phyloP scores from a whole-genome alignment of 2,888 invertebrate genomes.

The Machimus atricapillus region DNA sequence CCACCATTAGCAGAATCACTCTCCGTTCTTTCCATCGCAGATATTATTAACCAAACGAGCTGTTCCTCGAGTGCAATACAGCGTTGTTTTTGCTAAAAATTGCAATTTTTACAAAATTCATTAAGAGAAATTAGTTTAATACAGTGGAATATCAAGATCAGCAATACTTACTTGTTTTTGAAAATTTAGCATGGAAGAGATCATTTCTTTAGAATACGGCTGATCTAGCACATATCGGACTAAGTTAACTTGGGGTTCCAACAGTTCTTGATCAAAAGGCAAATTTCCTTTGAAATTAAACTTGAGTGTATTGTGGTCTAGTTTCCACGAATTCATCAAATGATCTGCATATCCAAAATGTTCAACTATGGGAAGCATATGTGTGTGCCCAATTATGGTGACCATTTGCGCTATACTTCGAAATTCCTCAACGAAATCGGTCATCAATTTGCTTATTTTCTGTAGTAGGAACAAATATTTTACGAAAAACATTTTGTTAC shows the following conservation, averaged over 20 bases:
- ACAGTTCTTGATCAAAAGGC: slow-evolving; percentile 86
- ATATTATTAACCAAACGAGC: slow-evolving; percentile 86
- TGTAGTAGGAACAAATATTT: slow-evolving; percentile 56
- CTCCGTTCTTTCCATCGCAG: slow-evolving; percentile 92
- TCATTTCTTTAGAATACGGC: slow-evolving; percentile 95
- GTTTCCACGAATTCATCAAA: slow-evolving; percentile 89
- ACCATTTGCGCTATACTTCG: slow-evolving; percentile 95
- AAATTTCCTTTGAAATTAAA: slow-evolving; percentile 73
- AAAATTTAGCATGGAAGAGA: slow-evolving; percentile 91
- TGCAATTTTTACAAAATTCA: not conserved
- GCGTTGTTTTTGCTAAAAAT: slow-evolving; percentile 74
- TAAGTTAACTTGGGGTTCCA: slow-evolving; percentile 87
- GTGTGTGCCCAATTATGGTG: slow-evolving; percentile 86
- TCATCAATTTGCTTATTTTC: slow-evolving; percentile 85
- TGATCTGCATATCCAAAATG: slow-evolving; percentile 91
- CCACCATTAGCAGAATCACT: slow-evolving; percentile 65
- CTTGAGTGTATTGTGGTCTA: slow-evolving; percentile 82
- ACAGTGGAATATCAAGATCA: not conserved
- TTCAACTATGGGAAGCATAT: slow-evolving; percentile 93
- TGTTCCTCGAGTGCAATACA: slow-evolving; percentile 92
- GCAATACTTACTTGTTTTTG: slow-evolving; percentile 78
- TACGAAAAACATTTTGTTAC: not conserved
- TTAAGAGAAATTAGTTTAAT: not conserved
- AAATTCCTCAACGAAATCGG: slow-evolving; percentile 92
- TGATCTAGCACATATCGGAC: slow-evolving; percentile 91